Evolutionary conservation across 2,113 vertebrate genomes (phyloP), one percentile per base, ranked within the genome.

Genomic region (Cyanoliseus patagonus): DNA sequence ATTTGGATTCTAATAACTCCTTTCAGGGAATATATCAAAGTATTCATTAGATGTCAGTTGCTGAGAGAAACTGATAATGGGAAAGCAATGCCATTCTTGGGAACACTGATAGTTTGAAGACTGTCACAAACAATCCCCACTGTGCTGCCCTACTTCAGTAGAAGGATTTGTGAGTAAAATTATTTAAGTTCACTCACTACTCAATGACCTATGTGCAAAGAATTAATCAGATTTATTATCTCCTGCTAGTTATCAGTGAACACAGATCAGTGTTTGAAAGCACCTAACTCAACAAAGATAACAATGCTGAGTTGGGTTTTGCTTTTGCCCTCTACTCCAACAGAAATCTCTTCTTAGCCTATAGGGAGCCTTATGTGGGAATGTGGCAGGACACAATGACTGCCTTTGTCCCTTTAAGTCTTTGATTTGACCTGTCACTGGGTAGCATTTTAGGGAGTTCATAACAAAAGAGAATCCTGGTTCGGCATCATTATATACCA

Each of bases 11-110:
- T 64, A 88, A 78, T 75, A 81, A 72, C 17, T 64, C 20, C 18
- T 90, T 93, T 92, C 83, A 86, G 66, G 61, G 31, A 93, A 90
- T 67, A 51, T 59, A 86, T 86, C 55, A 86, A 55, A 72, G 23
- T 52, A 78, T 83, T 89, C 77, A 78, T 81, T 70, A 88, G 67
- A 35, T 20, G 13, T 75, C 86, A 53, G 24, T 39, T 75, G 51
- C 73, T 3, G 11, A 61, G 51, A 51, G 64, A 86, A 86, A 78
- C 2, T 47, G 23, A 35, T 86, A 93, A 86, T 64, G 52, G 39
- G 44, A 88, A 77, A 81, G 35, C 51, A 68, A 61, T 35, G 11
- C 27, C 37, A 57, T 91, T 87, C 44, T 16, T 80, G 52, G 51
- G 15, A 64, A 6, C 4, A 42, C 7, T 57, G 24, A 37, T 22